Evolutionary conservation across 1,140 invertebrate genomes (phyloP).

Genomic region (Drosophila bifasciata): DNA sequence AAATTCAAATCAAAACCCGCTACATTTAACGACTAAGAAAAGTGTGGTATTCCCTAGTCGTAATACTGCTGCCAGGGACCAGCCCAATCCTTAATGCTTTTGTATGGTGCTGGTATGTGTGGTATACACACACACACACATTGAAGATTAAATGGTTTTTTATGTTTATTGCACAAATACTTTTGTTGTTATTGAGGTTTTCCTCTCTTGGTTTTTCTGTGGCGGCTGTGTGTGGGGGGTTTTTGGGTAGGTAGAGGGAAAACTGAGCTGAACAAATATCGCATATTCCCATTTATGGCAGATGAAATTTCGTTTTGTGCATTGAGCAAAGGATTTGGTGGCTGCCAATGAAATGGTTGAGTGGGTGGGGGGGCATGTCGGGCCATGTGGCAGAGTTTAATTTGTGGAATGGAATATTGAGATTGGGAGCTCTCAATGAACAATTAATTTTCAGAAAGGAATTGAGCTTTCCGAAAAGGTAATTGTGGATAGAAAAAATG

Average conservation of each 20-base stretch:
- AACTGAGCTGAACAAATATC: conserved; percentile 15
- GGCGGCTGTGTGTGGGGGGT: neutral
- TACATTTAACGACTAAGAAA: too few relatives aligned
- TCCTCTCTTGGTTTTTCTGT: conserved; percentile 8
- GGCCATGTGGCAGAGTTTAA: too few relatives aligned
- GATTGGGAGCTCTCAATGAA: too few relatives aligned
- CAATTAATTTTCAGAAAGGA: too few relatives aligned
- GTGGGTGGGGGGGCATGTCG: neutral
- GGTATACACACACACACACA: conserved; percentile 17
- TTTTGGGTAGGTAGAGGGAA: neutral
- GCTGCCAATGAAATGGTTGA: neutral
- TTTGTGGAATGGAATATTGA: too few relatives aligned
- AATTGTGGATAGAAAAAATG: too few relatives aligned
- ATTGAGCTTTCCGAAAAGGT: too few relatives aligned
- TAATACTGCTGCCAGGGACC: too few relatives aligned
- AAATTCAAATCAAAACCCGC: too few relatives aligned
- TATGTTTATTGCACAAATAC: conserved; percentile 74
- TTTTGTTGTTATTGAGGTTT: conserved; percentile 44
- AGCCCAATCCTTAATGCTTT: neutral
- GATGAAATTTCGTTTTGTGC: conserved; percentile 24
- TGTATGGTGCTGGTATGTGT: conserved; percentile 17
- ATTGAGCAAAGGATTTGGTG: conserved; percentile 26
- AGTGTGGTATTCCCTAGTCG: too few relatives aligned
- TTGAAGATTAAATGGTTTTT: conserved; percentile 74
- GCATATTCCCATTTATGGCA: conserved; percentile 28